Evolutionary conservation across 2,888 invertebrate genomes (phyloP), one percentile per base, ranked within the genome.

Genomic region (Drosophila mayaguana): DNA sequence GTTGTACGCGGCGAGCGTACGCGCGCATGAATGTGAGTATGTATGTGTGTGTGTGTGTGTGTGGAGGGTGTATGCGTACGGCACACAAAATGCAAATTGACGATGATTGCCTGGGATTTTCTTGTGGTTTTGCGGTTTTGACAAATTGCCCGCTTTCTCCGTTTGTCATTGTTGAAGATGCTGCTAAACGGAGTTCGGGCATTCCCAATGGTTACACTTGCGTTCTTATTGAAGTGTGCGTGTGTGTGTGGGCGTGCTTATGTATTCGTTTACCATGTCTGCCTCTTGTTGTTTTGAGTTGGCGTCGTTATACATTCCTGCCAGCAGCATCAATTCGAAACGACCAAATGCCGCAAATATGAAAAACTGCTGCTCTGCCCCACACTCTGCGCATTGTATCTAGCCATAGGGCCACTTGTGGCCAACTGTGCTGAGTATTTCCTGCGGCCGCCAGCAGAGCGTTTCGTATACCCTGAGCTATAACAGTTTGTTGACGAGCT

Each of bases 71-170:
- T 46, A 25, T 46, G 45, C 63, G 60, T 65, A 40, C 50, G 25
- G 32, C 42, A 54, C 42, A 45, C 71, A 67, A 83, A 81, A 83
- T 85, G 85, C 80, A 85, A 85, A 88, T 88, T 78, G 86, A 75
- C 55, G 74, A 74, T 74, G 75, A 77, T 79, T 74, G 77, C 60
- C 80, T 69, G 70, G 79, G 79, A 86, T 79, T 86, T 86, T 85
- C 84, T 78, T 83, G 85, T 78, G 85, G 80, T 72, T 85, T 76
- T 81, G 85, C 72, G 85, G 80, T 72, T 85, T 67, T 71, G 68
- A 72, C 80, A 82, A 84, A 84, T 85, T 88, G 88, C 69, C 71
- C 71, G 72, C 72, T 83, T 83, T 85, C 72, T 79, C 70, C 67
- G 77, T 78, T 55, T 77, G 71, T 67, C 66, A 63, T 73, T 66